Evolutionary conservation across 2,113 vertebrate species (phyloP), one percentile per base, ranked within the genome.

Genomic region (Onychorhynchus coronatus): DNA sequence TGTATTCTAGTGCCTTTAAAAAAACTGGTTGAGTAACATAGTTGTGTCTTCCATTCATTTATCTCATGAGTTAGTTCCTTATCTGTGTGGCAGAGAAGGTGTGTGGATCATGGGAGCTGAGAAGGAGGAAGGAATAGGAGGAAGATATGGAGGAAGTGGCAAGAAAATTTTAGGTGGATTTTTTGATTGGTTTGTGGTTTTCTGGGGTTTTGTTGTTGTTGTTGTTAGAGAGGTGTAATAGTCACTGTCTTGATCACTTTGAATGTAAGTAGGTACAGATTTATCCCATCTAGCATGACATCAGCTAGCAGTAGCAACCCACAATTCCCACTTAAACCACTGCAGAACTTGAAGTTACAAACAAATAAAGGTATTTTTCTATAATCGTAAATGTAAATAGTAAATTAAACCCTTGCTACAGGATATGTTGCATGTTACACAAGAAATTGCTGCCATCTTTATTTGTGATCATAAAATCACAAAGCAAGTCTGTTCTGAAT

Each of bases 231-330:
- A 44, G 33, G 27, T 85, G 67, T 92, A 50, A 71, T 28, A 76
- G 71, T 79, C 66, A n/a, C 71, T 77, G 1, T 63, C 84, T 74
- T 1, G 0, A 44, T 83, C 59, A 59, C 21, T 93, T 66, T 49
- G 33, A 58, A 71, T 81, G 14, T 37, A 66, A 61, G 63, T 41
- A 9, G 8, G 42, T 89, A 55, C 84, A 87, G 73, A 89, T 78
- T 75, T 93, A 89, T 80, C 73, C 76, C 4, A 11, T 65, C 44
- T 73, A 61, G 27, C 53, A 53, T 79, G 78, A 82, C 67, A 73
- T 75, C 75, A 94, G n/a, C n/a, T 85, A 58, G 85, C 92, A 93
- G 73, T 68, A 91, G 74, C 84, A 73, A 89, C 47, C 68, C 21
- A n/a, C 63, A 74, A 42, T 82, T 95, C 88, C 82, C 82, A 85